Evolutionary conservation across 2,113 vertebrate genomes (phyloP).

Genomic region (Catharus fuscescens): DNA sequence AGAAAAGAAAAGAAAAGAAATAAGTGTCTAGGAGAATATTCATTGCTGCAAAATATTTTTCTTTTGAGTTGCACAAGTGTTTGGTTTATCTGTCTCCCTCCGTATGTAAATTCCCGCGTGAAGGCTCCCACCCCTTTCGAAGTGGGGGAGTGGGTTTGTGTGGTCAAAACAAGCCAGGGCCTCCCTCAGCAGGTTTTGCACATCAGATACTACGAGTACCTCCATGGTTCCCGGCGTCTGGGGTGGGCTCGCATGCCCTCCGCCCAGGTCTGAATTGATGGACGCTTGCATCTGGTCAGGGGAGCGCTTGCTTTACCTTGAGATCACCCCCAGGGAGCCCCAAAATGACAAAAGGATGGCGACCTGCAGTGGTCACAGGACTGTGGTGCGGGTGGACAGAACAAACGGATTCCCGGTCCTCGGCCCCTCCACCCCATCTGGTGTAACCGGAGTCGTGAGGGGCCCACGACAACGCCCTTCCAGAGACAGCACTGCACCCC

Average conservation of each 20-base stretch:
- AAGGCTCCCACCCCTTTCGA: not conserved
- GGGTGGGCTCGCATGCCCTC: not conserved
- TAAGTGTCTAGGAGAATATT: not conserved
- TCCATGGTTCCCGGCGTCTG: not conserved
- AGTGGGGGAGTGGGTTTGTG: accelerated
- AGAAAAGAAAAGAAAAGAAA: not conserved
- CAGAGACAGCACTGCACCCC: accelerated
- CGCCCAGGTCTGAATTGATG: not conserved
- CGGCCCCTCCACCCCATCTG: accelerated
- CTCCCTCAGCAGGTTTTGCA: not conserved
- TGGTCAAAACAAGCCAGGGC: not conserved
- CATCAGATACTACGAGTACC: accelerated
- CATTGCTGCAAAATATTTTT: not conserved
- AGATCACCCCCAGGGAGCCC: no score
- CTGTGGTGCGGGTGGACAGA: accelerated
- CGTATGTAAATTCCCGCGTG: not conserved
- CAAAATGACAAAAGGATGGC: accelerated
- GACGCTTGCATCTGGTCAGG: accelerated
- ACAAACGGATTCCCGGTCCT: not conserved
- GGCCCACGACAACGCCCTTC: accelerated
- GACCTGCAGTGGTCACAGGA: not conserved
- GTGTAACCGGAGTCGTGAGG: accelerated
- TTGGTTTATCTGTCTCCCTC: not conserved
- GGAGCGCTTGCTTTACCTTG: accelerated
- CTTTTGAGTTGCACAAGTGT: not conserved